Evolutionary conservation across 2,797 vertebrate genomes (phyloP).

Genomic region (Botia almorhae): DNA sequence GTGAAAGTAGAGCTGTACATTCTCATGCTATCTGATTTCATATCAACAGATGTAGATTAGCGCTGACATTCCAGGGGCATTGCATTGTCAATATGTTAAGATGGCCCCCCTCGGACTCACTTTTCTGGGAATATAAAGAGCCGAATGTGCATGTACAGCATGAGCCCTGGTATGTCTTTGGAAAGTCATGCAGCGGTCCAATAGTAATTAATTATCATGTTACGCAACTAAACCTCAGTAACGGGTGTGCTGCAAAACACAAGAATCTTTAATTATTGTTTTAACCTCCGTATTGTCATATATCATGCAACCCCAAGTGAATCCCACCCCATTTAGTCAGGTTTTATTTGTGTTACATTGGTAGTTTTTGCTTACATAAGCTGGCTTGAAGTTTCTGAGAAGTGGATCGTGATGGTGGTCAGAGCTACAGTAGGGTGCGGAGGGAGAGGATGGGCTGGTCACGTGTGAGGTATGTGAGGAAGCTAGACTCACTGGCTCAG

Average conservation of each 20-base stretch:
- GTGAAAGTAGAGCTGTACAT: slow-evolving; percentile 21
- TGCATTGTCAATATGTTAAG: slow-evolving; percentile 64
- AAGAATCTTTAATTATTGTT: background rate
- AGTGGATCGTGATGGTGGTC: background rate
- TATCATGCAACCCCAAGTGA: background rate
- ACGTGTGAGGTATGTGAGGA: slow-evolving; percentile 69
- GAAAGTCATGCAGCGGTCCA: background rate
- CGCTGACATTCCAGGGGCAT: slow-evolving; percentile 64
- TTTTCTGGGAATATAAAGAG: background rate
- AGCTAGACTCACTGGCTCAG: slow-evolving; percentile 75
- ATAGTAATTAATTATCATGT: background rate
- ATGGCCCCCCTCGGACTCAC: slow-evolving; percentile 7
- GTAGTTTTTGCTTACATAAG: background rate
- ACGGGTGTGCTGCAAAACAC: background rate
- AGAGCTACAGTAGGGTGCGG: slow-evolving; percentile 31
- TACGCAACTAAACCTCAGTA: background rate
- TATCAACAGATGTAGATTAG: slow-evolving; percentile 56
- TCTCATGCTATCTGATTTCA: slow-evolving; percentile 55
- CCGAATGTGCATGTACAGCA: background rate
- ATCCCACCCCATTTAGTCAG: background rate
- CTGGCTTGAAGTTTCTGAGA: slow-evolving; percentile 6
- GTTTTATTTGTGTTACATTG: slow-evolving; percentile 14
- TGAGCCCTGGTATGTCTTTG: background rate
- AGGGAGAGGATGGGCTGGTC: slow-evolving; percentile 33
- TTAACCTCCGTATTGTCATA: background rate